These are phyloP conservation scores for Pleuronectes platessa DNA, from an alignment of 2,113 vertebrate species.

Conservation along the genomic window DNA sequence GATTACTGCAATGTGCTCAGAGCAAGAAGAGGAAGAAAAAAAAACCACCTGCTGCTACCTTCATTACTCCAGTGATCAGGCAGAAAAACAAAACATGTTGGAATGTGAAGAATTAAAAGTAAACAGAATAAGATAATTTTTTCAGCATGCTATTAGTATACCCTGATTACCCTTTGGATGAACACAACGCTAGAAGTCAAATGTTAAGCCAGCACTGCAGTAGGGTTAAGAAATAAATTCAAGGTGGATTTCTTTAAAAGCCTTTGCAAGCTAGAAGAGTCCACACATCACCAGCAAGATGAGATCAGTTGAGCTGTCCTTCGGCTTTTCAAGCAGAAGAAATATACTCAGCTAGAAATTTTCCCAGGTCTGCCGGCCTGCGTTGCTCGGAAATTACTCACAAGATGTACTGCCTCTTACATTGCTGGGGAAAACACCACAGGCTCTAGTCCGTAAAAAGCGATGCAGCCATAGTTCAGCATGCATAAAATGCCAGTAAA, in stretches of 20 bases:
- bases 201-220: constrained; percentile 6
- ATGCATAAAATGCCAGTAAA: constrained; percentile 70
- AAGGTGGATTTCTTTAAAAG: neutral
- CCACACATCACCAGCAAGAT: constrained; percentile 31
- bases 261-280: constrained; percentile 34
- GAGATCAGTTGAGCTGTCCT: constrained; percentile 56
- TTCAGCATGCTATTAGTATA: neutral
- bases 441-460: constrained; percentile 61
- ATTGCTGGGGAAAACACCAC: constrained; percentile 53
- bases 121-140: neutral
- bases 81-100: constrained; percentile 8
- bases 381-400: constrained; percentile 53
- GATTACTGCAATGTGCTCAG: constrained; percentile 8
- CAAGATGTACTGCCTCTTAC: constrained; percentile 55
- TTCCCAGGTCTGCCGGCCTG: constrained; percentile 32
- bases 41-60: constrained; percentile 49
- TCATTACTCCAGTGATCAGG: constrained; percentile 28
- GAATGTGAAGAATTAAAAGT: neutral
- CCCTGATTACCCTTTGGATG: neutral
- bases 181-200: constrained; percentile 12
- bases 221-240: neutral
- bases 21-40: neutral
- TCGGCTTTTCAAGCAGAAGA: constrained; percentile 49
- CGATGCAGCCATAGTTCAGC: constrained; percentile 62
- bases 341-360: constrained; percentile 36